Base-by-base conservation (phyloP, 1,140 invertebrate species). In the Listronotus oregonensis region DNA sequence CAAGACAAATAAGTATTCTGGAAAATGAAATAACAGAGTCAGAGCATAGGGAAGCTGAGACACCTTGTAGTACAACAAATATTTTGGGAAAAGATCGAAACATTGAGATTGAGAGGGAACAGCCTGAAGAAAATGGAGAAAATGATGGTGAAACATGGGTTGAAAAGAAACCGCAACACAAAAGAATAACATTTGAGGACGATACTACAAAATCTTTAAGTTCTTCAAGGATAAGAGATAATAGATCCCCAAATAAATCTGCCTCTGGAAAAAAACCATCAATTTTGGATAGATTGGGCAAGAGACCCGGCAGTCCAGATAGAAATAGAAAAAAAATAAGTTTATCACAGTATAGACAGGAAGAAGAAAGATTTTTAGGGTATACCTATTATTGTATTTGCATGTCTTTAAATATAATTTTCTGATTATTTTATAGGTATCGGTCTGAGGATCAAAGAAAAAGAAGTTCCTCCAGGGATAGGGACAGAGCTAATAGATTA, bases 241-340 rank as follows among this genome's bases (percentile, higher is more conserved):
- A 37, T 37, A 52, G 27, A 32, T 63, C 60, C 17, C 60, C 60
- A 3, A 51, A 34, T 15, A 54, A 34, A 46, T 34, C 17, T 14
- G 2, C 37, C 14, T 17, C 32, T 15, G 21, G 34, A 11, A 75
- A 62, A 62, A 71, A 65, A 58, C 57, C 49, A n/a, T 76, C 75
- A 17, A 58, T 73, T 21, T 51, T 73, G 27, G 68, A 75, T 60
- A 68, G 75, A 51, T 58, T 77, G 32, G 75, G 74, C 8, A 57
- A 65, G 44, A 65, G 61, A 54, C 32, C 43, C 7, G 9, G 21
- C 12, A 50, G n/a, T 40, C 55, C 67, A 27, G 63, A 62, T 39
- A 52, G 62, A 10, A n/a, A 42, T 15, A 58, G 64, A 56, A 68
- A 46, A 15, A 68, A 66, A 62, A 58, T 67, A 58, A 60, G 42